Evolutionary conservation across 2,113 vertebrate species (phyloP).

Genomic region (Antechinus stuartii): DNA sequence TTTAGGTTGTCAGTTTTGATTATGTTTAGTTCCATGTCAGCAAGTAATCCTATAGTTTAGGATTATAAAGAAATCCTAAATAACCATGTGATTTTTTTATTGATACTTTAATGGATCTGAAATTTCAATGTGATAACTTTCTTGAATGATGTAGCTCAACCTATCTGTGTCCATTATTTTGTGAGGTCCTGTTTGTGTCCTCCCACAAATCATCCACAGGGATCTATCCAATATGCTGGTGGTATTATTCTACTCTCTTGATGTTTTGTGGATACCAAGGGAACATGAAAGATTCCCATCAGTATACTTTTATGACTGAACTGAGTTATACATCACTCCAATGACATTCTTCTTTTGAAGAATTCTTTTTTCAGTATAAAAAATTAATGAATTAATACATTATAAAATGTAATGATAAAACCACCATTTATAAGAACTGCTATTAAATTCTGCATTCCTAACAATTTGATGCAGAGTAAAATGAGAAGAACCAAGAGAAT

Average conservation of each 20-base stretch:
- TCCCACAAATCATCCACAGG: not conserved
- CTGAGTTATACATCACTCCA: not conserved
- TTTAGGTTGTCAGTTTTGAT: slow-evolving; percentile 25
- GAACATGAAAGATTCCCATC: not conserved
- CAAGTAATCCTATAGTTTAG: slow-evolving; percentile 24
- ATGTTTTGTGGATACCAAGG: not conserved
- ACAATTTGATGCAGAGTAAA: not conserved
- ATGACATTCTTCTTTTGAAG: not conserved
- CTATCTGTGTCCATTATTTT: not conserved
- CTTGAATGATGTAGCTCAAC: not conserved
- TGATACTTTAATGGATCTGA: not conserved
- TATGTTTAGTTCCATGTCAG: not conserved
- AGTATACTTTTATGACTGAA: not conserved
- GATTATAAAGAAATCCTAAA: slow-evolving; percentile 34
- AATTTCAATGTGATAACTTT: not conserved
- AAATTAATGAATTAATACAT: not conserved
- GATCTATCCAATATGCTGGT: not conserved
- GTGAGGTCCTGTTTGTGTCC: not conserved
- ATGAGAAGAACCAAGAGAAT: not conserved
- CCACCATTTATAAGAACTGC: slow-evolving; percentile 33
- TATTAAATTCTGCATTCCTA: not conserved
- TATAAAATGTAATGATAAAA: not conserved
- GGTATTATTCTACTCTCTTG: not conserved
- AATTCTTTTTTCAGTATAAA: not conserved
- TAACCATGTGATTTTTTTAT: not conserved